A percentile compares a stretch with the other conserved stretches of the same genome.
These are phyloP conservation scores for Vidua chalybeata DNA, from an alignment of 2,113 vertebrate species.

Conservation along the genomic window DNA sequence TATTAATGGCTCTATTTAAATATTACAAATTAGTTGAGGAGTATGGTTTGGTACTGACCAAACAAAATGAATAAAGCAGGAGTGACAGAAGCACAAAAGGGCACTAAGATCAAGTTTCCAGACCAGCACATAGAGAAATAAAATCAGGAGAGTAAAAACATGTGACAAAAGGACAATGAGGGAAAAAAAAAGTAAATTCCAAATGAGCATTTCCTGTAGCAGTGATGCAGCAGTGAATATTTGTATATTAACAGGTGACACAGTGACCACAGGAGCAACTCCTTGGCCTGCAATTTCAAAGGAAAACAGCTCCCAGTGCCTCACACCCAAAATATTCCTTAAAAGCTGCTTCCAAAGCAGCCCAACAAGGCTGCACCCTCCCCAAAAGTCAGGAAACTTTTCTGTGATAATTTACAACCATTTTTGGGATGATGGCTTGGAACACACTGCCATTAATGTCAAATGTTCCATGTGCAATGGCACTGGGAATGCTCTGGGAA, in stretches of 20 bases:
- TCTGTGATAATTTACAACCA: fast-evolving
- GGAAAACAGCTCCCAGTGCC: not conserved
- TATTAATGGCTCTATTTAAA: not conserved
- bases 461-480: not conserved
- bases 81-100: not conserved
- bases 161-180: not conserved
- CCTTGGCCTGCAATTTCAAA: not conserved
- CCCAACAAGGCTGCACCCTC: not conserved
- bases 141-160: not conserved
- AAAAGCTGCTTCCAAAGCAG: not conserved
- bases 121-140: not conserved
- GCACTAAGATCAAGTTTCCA: not conserved
- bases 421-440: not conserved
- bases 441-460: not conserved
- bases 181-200: not conserved
- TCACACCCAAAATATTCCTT: not conserved
- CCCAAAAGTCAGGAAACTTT: not conserved
- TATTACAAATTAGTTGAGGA: not conserved
- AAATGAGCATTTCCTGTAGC: not conserved
- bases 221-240: not conserved
- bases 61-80: not conserved
- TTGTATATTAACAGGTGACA: not conserved
- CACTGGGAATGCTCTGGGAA: not conserved
- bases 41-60: not conserved
- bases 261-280: not conserved